phyloP scores from a whole-genome alignment of 2,888 invertebrate species.

The Pyrochroa serraticornis region DNA sequence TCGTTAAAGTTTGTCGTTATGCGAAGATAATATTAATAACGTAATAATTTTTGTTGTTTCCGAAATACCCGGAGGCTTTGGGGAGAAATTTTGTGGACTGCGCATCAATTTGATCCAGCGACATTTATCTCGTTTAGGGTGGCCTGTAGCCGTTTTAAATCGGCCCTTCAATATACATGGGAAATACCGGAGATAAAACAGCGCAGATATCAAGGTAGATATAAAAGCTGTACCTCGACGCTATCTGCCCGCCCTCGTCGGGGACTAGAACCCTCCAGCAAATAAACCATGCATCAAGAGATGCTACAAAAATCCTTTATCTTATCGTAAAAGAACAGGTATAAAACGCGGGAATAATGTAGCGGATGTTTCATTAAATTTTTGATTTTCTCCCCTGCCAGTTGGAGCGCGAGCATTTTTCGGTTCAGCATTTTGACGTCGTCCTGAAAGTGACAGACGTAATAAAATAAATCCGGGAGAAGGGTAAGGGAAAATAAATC shows the following conservation, averaged over 20 bases:
- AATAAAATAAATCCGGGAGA: constrained; percentile 9
- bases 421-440: neutral
- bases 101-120: no score
- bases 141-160: no score
- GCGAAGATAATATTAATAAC: no score
- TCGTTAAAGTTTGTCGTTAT: no score
- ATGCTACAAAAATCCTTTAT: constrained; percentile 23
- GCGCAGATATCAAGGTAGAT: constrained; percentile 17
- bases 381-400: no score
- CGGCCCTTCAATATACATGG: constrained; percentile 6
- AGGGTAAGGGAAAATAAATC: constrained; percentile 25
- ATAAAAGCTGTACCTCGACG: constrained; percentile 24
- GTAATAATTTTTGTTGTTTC: no score
- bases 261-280: constrained; percentile 32
- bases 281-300: constrained; percentile 31
- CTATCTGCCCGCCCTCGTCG: constrained; percentile 25
- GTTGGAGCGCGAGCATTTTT: neutral
- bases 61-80: no score
- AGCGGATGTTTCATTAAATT: no score
- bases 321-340: constrained; percentile 14
- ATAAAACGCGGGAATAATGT: no score
- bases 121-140: no score
- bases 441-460: constrained; percentile 10
- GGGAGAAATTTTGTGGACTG: no score
- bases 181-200: constrained; percentile 10